Conservation (phyloP, 2,113 vertebrate genomes). For the Colius striatus region DNA sequence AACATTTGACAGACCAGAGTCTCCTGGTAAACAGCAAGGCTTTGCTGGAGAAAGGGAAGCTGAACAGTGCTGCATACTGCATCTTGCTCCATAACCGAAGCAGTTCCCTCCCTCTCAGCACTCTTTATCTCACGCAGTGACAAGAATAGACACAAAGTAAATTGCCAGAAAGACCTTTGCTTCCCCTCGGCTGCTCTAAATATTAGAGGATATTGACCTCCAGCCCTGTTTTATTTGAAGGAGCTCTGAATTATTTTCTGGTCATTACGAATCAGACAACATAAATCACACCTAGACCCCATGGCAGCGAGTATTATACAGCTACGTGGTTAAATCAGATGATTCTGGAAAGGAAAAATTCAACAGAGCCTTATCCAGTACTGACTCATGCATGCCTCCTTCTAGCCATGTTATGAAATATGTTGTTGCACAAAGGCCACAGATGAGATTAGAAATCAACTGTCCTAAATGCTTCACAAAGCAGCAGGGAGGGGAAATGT, state of each 20-base stretch:
- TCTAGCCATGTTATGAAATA: not conserved
- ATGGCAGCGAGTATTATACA: not conserved
- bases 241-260: slow-evolving; percentile 31
- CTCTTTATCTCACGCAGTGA: accelerated
- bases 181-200: not conserved
- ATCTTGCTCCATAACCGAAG: not conserved
- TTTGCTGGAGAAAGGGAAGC: not conserved
- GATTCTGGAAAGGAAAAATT: not conserved
- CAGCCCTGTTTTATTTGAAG: not conserved
- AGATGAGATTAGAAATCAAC: not conserved
- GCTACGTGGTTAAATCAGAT: not conserved
- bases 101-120: not conserved
- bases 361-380: not conserved
- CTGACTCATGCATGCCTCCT: not conserved
- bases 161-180: slow-evolving; percentile 6
- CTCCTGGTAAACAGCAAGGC: not conserved
- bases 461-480: not conserved
- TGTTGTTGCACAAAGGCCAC: not conserved
- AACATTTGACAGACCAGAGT: not conserved
- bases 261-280: not conserved
- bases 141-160: not conserved
- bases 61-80: not conserved
- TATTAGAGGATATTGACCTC: slow-evolving; percentile 11
- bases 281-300: not conserved
- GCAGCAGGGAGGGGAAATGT: not conserved